Percentiles rank a stretch among this genome's conserved stretches.
phyloP scores from a whole-genome alignment of 2,113 vertebrate species.

The Ageneiosus marmoratus region DNA sequence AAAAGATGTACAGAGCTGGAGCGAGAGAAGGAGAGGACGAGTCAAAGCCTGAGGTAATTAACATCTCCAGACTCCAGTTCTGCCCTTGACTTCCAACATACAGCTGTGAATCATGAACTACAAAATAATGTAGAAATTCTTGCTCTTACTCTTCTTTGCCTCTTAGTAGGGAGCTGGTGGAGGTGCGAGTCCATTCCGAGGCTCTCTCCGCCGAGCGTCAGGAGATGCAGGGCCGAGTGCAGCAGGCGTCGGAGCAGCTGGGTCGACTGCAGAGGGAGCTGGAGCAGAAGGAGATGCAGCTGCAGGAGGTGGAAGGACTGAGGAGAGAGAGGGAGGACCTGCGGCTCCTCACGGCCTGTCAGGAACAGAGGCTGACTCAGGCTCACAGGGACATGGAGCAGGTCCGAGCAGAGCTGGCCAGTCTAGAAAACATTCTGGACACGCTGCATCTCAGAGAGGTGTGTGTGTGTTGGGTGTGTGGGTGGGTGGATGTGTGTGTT shows the following conservation, averaged over 20 bases:
- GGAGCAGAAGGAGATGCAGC: slow-evolving; percentile 61
- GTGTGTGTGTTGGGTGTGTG: neutral
- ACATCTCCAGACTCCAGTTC: neutral
- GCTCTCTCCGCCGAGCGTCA: slow-evolving; percentile 69
- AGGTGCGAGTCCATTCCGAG: slow-evolving; percentile 70
- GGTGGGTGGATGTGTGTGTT: neutral
- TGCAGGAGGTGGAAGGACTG: slow-evolving; percentile 70
- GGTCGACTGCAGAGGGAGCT: slow-evolving; percentile 77
- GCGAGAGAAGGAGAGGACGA: slow-evolving; percentile 71
- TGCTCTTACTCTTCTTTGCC: neutral
- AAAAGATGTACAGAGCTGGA: slow-evolving; percentile 74
- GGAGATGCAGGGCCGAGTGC: slow-evolving; percentile 72
- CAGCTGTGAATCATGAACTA: neutral
- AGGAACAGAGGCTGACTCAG: slow-evolving; percentile 73
- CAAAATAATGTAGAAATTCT: neutral
- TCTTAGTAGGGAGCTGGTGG: slow-evolving; percentile 74
- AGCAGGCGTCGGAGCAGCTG: slow-evolving; percentile 69
- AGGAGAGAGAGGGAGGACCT: slow-evolving; percentile 78
- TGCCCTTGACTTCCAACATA: neutral
- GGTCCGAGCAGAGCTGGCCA: slow-evolving; percentile 74
- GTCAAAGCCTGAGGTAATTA: slow-evolving; percentile 77
- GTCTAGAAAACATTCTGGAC: slow-evolving; percentile 79
- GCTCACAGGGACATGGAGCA: slow-evolving; percentile 77
- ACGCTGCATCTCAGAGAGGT: slow-evolving; percentile 77
- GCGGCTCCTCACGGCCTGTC: slow-evolving; percentile 67